Conservation (phyloP, 1,140 invertebrate genomes). For the Drosophila mayri region DNA sequence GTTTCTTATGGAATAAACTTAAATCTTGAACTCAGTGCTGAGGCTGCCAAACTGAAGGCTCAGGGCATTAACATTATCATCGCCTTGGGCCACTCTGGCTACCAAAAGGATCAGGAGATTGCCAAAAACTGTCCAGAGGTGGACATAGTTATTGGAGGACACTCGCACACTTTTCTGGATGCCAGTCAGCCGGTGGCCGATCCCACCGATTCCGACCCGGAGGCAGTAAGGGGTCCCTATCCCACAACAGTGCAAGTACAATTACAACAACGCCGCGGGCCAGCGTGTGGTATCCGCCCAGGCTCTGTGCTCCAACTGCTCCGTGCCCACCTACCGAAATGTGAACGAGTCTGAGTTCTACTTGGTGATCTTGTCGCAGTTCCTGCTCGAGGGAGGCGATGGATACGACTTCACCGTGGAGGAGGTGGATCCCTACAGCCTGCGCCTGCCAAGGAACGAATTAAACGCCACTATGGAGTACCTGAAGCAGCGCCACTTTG, state of each 20-base stretch:
- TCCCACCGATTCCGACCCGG: conserved; percentile 43
- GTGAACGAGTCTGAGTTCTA: conserved; percentile 85
- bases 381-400: conserved; percentile 68
- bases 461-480: conserved; percentile 55
- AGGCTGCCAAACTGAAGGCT: conserved; percentile 88
- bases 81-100: conserved; percentile 95
- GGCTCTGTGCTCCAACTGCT: conserved; percentile 86
- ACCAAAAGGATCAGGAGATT: conserved; percentile 90
- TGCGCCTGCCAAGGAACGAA: conserved; percentile 53
- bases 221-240: conserved; percentile 89
- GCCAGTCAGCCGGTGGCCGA: conserved; percentile 87
- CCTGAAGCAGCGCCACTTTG: conserved; percentile 72
- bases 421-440: conserved; percentile 11
- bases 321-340: conserved; percentile 84
- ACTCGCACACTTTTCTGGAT: conserved; percentile 95
- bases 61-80: conserved; percentile 94
- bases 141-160: conserved; percentile 95
- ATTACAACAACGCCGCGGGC: conserved; percentile 85
- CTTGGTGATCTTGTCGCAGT: conserved; percentile 85
- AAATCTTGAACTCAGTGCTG: conserved; percentile 82
- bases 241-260: conserved; percentile 91
- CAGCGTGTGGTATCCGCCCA: conserved; percentile 85
- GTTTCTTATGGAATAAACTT: too few species aligned
- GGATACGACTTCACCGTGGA: conserved; percentile 47
- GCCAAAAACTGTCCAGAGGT: conserved; percentile 92